phyloP scores from a whole-genome alignment of 2,888 invertebrate species.

The Stratiomys singularior region DNA sequence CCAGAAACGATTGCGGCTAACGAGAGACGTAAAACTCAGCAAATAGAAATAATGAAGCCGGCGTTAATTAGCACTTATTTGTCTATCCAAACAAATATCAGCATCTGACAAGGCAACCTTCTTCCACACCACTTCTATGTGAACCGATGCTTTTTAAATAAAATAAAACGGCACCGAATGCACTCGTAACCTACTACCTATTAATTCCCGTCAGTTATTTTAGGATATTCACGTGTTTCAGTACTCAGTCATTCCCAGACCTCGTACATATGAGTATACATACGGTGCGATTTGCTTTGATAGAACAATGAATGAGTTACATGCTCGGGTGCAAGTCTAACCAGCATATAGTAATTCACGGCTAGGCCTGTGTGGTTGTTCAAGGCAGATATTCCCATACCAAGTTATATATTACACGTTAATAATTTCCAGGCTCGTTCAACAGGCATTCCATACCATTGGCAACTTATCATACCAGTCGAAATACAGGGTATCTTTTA shows the following conservation, averaged over 20 bases:
- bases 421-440: not conserved
- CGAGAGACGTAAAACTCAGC: no score
- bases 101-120: no score
- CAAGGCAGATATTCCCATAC: not conserved
- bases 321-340: not conserved
- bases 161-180: slow-evolving; percentile 1
- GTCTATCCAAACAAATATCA: no score
- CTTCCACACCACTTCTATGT: no score
- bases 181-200: slow-evolving; percentile 18
- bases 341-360: not conserved
- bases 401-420: not conserved
- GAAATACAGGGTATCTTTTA: not conserved
- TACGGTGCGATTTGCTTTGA: not conserved
- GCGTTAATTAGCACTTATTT: no score
- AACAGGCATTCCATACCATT: not conserved
- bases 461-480: not conserved
- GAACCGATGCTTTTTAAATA: not conserved
- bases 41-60: no score
- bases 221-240: slow-evolving; percentile 22
- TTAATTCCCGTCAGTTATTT: slow-evolving; percentile 12
- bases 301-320: not conserved
- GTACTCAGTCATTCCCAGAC: slow-evolving; percentile 4
- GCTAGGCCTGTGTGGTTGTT: not conserved
- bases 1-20: no score
- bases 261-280: not conserved